phyloP scores from a whole-genome alignment of 2,888 invertebrate genomes.

The Thecophora atra region DNA sequence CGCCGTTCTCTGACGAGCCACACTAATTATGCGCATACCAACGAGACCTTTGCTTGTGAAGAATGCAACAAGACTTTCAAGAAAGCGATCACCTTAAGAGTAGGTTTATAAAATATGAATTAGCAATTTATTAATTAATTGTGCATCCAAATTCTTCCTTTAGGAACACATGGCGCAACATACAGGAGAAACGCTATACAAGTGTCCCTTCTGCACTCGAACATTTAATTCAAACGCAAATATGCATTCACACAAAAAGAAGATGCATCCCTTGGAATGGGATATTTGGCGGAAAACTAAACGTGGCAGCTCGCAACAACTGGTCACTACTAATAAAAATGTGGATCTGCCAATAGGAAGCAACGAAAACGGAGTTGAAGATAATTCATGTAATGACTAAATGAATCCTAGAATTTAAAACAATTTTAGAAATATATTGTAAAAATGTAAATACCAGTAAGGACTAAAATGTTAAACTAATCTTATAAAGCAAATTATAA shows the following conservation, averaged over 20 bases:
- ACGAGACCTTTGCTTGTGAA: slow-evolving; percentile 57
- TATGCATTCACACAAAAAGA: slow-evolving; percentile 65
- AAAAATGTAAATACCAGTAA: neutral
- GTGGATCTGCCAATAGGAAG: neutral
- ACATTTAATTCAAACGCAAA: slow-evolving; percentile 66
- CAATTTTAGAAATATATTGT: no score
- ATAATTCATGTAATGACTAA: slow-evolving; percentile 7
- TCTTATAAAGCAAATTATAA: neutral
- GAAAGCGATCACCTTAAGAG: slow-evolving; percentile 61
- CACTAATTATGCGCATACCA: slow-evolving; percentile 61
- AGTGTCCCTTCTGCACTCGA: slow-evolving; percentile 63
- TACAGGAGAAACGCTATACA: slow-evolving; percentile 63
- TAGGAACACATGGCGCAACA: slow-evolving; percentile 65
- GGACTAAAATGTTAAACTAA: neutral
- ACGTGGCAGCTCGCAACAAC: slow-evolving; percentile 57
- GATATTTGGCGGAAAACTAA: slow-evolving; percentile 58
- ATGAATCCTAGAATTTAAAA: neutral
- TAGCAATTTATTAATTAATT: slow-evolving; percentile 12
- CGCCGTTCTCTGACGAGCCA: slow-evolving; percentile 62
- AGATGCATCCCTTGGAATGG: slow-evolving; percentile 62
- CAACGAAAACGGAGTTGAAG: neutral
- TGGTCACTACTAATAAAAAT: slow-evolving; percentile 37
- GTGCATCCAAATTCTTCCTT: slow-evolving; percentile 14
- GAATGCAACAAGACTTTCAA: slow-evolving; percentile 64
- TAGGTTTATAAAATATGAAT: slow-evolving; percentile 39